A percentile compares a stretch with the other conserved stretches of the same genome.
phyloP scores from a whole-genome alignment of 2,888 invertebrate species.

The Eremobia ochroleuca region DNA sequence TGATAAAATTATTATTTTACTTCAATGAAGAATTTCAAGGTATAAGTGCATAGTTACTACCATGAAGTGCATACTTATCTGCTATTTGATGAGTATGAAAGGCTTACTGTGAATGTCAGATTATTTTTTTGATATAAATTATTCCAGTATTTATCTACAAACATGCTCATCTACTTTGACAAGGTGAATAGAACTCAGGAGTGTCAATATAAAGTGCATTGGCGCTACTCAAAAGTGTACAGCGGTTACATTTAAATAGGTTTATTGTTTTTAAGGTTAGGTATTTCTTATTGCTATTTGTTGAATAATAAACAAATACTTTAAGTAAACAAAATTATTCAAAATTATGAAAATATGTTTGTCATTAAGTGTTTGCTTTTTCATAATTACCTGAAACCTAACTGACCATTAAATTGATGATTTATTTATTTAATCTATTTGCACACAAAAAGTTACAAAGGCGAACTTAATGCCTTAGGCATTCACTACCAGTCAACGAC shows the following conservation, averaged over 20 bases:
- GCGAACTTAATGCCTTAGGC: too few species aligned
- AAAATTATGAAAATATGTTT: not conserved
- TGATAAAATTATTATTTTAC: constrained; percentile 22
- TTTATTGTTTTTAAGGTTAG: constrained; percentile 1
- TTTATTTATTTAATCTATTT: too few species aligned
- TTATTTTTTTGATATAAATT: constrained; percentile 11
- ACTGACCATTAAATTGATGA: not conserved
- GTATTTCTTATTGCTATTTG: not conserved
- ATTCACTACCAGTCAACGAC: too few species aligned
- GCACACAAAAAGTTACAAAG: too few species aligned
- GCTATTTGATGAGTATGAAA: constrained; percentile 16
- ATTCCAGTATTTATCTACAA: constrained; percentile 6
- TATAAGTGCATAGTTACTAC: not conserved
- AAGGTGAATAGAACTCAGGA: constrained; percentile 23
- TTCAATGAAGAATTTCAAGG: constrained; percentile 29
- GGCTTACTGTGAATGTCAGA: constrained; percentile 32
- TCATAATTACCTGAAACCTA: not conserved
- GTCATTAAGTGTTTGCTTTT: not conserved
- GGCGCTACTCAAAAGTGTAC: not conserved
- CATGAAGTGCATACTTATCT: constrained; percentile 25
- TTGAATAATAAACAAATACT: not conserved
- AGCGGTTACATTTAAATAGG: not conserved
- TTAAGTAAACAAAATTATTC: too few species aligned
- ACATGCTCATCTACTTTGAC: not conserved
- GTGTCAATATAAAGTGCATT: constrained; percentile 12